Evolutionary conservation across 1,140 invertebrate species (phyloP).

Genomic region (Drosophila ambigua): DNA sequence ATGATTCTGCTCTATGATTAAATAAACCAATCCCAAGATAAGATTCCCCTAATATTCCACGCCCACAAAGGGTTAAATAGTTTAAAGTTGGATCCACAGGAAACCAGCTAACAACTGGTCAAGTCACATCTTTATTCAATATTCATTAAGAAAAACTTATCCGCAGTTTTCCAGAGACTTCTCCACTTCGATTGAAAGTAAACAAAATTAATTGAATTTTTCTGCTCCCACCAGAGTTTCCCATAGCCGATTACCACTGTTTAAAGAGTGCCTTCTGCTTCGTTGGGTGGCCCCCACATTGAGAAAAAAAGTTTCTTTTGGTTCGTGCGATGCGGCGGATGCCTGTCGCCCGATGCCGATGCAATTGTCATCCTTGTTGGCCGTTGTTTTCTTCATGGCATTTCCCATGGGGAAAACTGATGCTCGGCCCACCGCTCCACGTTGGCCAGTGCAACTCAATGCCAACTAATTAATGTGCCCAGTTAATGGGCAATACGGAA

Average conservation of each 20-base stretch:
- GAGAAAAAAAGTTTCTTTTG: conserved; percentile 27
- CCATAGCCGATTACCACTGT: conserved; percentile 38
- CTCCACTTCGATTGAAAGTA: not conserved
- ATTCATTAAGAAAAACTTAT: too few species aligned
- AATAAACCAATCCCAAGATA: too few species aligned
- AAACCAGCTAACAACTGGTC: too few species aligned
- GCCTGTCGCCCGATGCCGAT: not conserved
- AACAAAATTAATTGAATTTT: conserved; percentile 19
- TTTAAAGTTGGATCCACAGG: too few species aligned
- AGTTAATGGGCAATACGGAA: conserved; percentile 69
- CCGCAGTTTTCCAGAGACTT: too few species aligned
- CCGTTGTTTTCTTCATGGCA: conserved; percentile 28
- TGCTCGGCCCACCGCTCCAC: not conserved
- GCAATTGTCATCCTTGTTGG: conserved; percentile 30
- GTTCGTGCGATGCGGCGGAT: too few species aligned
- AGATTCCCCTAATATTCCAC: too few species aligned
- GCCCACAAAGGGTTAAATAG: too few species aligned
- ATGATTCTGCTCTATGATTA: too few species aligned
- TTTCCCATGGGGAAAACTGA: conserved; percentile 39
- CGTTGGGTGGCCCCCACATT: conserved; percentile 27
- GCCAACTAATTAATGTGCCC: conserved; percentile 75
- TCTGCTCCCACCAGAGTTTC: not conserved
- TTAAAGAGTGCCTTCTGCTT: conserved; percentile 15
- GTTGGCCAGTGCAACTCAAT: conserved; percentile 64
- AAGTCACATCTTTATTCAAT: too few species aligned